phyloP scores from a whole-genome alignment of 2,888 invertebrate species.

The Hemaris fuciformis region DNA sequence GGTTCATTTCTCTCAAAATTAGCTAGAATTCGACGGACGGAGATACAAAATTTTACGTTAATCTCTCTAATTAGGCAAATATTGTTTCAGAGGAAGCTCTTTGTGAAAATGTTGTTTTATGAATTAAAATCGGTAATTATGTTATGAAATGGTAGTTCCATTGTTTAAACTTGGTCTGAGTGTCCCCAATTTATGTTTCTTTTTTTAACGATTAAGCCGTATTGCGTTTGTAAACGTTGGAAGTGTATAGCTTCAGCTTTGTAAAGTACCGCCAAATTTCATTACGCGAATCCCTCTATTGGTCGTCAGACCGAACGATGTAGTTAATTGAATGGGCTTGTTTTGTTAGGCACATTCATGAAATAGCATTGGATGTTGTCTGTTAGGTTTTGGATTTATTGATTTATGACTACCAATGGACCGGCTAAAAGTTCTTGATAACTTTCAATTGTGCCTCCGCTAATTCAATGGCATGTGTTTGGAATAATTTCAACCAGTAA shows the following conservation, averaged over 20 bases:
- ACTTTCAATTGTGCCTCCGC: neutral
- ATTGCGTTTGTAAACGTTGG: neutral
- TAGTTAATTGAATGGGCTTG: constrained; percentile 62
- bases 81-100: constrained; percentile 36
- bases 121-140: neutral
- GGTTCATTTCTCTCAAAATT: constrained; percentile 63
- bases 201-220: neutral
- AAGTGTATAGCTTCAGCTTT: neutral
- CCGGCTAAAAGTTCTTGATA: neutral
- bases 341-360: constrained; percentile 53
- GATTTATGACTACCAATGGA: constrained; percentile 1
- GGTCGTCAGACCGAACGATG: constrained; percentile 38
- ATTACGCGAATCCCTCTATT: constrained; percentile 57
- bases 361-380: constrained; percentile 28
- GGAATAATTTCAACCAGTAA: neutral
- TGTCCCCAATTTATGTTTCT: neutral
- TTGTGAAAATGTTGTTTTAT: constrained; percentile 11
- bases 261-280: constrained; percentile 30
- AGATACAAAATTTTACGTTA: constrained; percentile 43
- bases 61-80: constrained; percentile 40
- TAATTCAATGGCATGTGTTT: neutral
- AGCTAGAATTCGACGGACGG: constrained; percentile 42
- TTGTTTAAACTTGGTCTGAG: neutral
- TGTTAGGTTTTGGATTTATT: constrained; percentile 8
- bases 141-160: neutral